Evolutionary conservation across 2,888 invertebrate genomes (phyloP).

Genomic region (Epicampocera succincta): DNA sequence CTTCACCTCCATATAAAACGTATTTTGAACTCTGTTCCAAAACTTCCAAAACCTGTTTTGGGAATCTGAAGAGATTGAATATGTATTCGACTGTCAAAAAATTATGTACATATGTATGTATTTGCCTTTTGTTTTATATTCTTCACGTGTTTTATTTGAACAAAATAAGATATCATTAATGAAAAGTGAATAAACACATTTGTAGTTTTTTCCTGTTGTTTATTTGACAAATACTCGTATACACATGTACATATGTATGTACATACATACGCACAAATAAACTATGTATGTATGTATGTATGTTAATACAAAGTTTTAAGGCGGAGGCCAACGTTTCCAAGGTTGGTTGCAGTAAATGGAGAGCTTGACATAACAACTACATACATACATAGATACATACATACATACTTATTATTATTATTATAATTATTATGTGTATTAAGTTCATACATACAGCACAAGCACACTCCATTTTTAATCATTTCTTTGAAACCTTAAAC

Average conservation of each 20-base stretch:
- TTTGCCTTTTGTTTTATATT: neutral
- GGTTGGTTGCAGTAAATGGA: slow-evolving; percentile 53
- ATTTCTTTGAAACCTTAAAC: too few species aligned
- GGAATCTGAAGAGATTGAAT: neutral
- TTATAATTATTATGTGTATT: too few species aligned
- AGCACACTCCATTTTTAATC: too few species aligned
- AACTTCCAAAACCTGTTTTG: slow-evolving; percentile 3
- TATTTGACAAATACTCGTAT: neutral
- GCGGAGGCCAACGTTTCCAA: slow-evolving; percentile 70
- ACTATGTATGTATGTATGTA: slow-evolving; percentile 14
- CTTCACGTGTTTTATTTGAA: slow-evolving; percentile 41
- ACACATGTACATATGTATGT: neutral
- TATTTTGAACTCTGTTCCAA: neutral
- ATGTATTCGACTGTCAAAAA: neutral
- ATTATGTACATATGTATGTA: too few species aligned
- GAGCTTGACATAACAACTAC: neutral
- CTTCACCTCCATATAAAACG: too few species aligned
- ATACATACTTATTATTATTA: too few species aligned
- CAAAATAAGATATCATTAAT: neutral
- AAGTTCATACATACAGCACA: too few species aligned
- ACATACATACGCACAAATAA: slow-evolving; percentile 24
- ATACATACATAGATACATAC: too few species aligned
- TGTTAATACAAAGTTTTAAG: slow-evolving; percentile 61
- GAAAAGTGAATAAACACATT: neutral
- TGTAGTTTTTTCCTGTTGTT: neutral